phyloP scores from a whole-genome alignment of 2,797 vertebrate genomes.

The Schizothorax lantsangensis region DNA sequence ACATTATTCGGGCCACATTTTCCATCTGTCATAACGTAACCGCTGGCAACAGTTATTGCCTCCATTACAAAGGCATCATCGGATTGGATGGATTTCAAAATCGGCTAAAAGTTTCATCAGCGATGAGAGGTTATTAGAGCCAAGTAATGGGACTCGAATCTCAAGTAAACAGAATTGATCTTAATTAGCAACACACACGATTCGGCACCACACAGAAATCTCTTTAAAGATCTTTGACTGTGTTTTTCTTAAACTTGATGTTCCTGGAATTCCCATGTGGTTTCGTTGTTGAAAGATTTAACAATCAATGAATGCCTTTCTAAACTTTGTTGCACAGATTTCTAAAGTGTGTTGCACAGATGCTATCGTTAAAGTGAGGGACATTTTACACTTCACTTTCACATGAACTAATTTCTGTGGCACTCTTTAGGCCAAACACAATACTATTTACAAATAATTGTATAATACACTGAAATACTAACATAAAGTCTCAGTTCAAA shows the following conservation, averaged over 20 bases:
- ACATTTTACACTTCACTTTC: background rate
- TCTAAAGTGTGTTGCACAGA: background rate
- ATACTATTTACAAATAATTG: background rate
- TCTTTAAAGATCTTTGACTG: background rate
- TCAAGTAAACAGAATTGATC: constrained; percentile 10
- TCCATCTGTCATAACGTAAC: background rate
- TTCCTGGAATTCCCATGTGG: background rate
- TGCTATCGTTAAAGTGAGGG: background rate
- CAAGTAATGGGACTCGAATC: background rate
- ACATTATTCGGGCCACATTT: background rate
- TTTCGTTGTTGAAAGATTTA: background rate
- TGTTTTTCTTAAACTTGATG: background rate
- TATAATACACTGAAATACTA: background rate
- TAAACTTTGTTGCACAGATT: background rate
- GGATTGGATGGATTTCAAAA: background rate
- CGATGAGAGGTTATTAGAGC: constrained; percentile 2
- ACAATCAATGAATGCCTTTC: background rate
- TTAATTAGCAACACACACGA: background rate
- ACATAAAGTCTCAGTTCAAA: background rate
- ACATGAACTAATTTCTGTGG: background rate
- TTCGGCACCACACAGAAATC: background rate
- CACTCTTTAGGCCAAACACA: background rate
- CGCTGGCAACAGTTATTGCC: background rate
- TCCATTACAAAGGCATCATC: constrained; percentile 10
- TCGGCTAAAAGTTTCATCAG: background rate